Evolutionary conservation across 2,797 vertebrate species (phyloP), one percentile per base, ranked within the genome.

Genomic region (Coccyzus lansbergi): DNA sequence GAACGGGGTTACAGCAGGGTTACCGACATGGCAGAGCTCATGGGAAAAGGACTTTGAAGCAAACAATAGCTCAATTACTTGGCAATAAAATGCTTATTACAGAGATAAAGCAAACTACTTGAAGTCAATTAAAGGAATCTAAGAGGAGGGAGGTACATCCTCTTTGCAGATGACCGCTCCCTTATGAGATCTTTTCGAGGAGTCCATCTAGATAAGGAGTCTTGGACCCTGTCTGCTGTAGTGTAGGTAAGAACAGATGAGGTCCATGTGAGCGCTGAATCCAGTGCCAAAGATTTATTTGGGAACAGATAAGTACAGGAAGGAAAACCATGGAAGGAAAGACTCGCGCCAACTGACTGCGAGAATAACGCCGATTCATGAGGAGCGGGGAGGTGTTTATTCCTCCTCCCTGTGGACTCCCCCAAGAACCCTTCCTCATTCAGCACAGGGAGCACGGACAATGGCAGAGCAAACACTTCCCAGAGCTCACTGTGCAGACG

Each of bases 41-140:
- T 17, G 86, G 86, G 77, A 92, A 70, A 72, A 70, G 83, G 88
- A 68, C 84, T 79, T 49, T 28, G 59, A 56, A 80, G 77, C 80
- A 86, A 93, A 93, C 75, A 87, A 69, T 53, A 38, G 86, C 84
- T 93, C 75, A 53, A 90, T 94, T 84, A 88, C 71, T 93, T 63
- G 80, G 89, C 88, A 87, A 88, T 92, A 84, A 93, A 94, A 94
- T 82, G 59, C 51, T 83, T 70, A 88, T 88, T 83, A 64, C 74
- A 69, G 90, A 88, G 92, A 91, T 94, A 95, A 91, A 92, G 58
- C 62, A 40, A 68, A 12, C 24, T 85, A 67, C 87, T 89, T 87
- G 38, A 90, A 96, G 92, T 92, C 83, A 95, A 62, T 94, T 94
- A 88, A 77, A 91, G 78, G 83, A 51, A 71, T 81, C 60, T 40